Percentiles rank a stretch among this genome's conserved stretches.
These are phyloP conservation scores for Eremophila alpestris DNA, from an alignment of 2,797 vertebrate genomes.

Conservation along the genomic window DNA sequence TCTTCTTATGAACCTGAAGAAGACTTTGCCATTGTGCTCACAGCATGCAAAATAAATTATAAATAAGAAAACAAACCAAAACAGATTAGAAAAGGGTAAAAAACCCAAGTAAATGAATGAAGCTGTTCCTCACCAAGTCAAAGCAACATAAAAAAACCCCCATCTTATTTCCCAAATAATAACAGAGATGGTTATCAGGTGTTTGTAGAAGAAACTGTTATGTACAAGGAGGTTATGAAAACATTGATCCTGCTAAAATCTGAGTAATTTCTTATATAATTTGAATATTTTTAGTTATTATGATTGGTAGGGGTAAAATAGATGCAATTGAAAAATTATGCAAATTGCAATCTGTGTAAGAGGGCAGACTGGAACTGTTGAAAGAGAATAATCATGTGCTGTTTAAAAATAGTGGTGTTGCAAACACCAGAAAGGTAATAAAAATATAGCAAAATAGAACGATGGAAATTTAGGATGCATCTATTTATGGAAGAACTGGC, in stretches of 20 bases:
- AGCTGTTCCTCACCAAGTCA: fast-evolving
- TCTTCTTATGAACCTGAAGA: background rate
- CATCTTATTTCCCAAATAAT: background rate
- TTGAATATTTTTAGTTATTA: background rate
- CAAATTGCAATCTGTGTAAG: background rate
- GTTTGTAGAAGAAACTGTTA: background rate
- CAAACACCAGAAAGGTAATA: background rate
- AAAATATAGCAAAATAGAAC: background rate
- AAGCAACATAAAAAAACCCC: background rate
- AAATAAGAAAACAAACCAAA: background rate
- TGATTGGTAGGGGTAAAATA: background rate
- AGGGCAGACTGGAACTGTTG: background rate
- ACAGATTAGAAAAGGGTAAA: background rate
- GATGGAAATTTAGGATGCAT: background rate
- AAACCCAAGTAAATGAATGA: fast-evolving
- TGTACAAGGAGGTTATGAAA: background rate
- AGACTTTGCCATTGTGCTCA: background rate
- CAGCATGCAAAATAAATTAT: background rate
- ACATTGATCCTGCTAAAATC: background rate
- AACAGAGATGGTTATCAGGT: background rate
- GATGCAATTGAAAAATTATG: background rate
- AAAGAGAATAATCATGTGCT: background rate
- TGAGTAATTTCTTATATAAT: background rate
- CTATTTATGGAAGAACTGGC: background rate
- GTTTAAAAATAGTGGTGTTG: background rate